Evolutionary conservation across 2,888 invertebrate species (phyloP).

Genomic region (Alsophila aescularia): DNA sequence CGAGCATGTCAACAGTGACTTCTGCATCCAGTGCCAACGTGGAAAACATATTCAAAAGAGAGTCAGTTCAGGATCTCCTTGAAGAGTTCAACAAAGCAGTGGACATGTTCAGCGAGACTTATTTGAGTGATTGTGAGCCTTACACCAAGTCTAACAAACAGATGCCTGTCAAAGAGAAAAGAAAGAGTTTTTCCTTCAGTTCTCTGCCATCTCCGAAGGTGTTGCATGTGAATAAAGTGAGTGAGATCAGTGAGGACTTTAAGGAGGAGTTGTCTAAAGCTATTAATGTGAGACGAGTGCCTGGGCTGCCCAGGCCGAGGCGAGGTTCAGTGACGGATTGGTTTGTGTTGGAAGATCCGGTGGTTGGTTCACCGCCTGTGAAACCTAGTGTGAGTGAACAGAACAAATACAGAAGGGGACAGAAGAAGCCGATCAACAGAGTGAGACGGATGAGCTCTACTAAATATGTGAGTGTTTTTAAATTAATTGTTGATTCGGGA

Average conservation of each 20-base stretch:
- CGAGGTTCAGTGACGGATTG: conserved; percentile 79
- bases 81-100: conserved; percentile 74
- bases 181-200: conserved; percentile 71
- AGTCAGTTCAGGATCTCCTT: conserved; percentile 69
- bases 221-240: conserved; percentile 67
- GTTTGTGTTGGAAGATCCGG: conserved; percentile 73
- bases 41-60: conserved; percentile 63
- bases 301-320: conserved; percentile 44
- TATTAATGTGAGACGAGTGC: conserved; percentile 55
- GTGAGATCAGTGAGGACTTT: conserved; percentile 72
- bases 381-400: conserved; percentile 39
- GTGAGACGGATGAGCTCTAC: conserved; percentile 78
- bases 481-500: not conserved
- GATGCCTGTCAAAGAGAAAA: conserved; percentile 55
- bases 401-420: conserved; percentile 68
- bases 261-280: conserved; percentile 64
- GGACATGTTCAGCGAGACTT: conserved; percentile 75
- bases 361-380: conserved; percentile 28
- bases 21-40: conserved; percentile 67
- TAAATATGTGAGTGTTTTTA: conserved; percentile 70
- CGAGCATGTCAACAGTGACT: conserved; percentile 65
- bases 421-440: conserved; percentile 68
- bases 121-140: conserved; percentile 75
- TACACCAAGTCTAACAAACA: conserved; percentile 62
- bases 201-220: conserved; percentile 71